phyloP scores from a whole-genome alignment of 2,888 invertebrate genomes.

The Thereva unica region DNA sequence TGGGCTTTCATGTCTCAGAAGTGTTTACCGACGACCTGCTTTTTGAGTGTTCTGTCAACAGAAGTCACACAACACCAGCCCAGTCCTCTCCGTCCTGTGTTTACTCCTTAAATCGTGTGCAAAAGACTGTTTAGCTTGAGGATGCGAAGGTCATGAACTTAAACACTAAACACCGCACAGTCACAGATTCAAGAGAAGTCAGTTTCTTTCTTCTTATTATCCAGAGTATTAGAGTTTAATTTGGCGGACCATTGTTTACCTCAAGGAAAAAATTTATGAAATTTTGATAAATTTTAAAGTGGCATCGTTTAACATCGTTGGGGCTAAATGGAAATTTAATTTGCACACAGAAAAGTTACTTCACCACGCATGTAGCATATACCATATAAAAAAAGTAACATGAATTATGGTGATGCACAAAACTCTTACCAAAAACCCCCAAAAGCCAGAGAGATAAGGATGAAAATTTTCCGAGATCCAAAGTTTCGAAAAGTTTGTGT shows the following conservation, averaged over 20 bases:
- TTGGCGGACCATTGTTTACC: too few species aligned
- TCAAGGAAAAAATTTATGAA: too few species aligned
- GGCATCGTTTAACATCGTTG: too few species aligned
- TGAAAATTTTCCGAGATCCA: conserved; percentile 21
- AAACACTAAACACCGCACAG: too few species aligned
- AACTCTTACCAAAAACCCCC: conserved; percentile 23
- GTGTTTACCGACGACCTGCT: conserved; percentile 22
- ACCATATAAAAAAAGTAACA: conserved; percentile 13
- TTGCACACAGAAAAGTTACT: conserved; percentile 4
- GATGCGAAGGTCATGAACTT: conserved; percentile 2
- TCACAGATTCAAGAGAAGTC: too few species aligned
- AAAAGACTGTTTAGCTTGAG: conserved; percentile 2
- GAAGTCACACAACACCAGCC: conserved; percentile 19
- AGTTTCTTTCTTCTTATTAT: too few species aligned
- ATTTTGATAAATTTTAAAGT: too few species aligned
- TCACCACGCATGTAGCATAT: background rate
- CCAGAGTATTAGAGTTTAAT: too few species aligned
- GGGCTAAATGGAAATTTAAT: too few species aligned
- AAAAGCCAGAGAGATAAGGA: conserved; percentile 26
- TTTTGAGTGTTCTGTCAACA: conserved; percentile 30
- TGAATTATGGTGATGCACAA: conserved; percentile 21
- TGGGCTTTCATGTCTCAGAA: conserved; percentile 8
- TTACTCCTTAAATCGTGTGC: background rate
- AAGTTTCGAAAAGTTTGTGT: conserved; percentile 29
- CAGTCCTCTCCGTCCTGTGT: background rate